Percentiles rank a stretch among this genome's conserved stretches.
Conservation (phyloP, 92 coral and sea anemone genomes). For the Umimayanthus kanabou region DNA sequence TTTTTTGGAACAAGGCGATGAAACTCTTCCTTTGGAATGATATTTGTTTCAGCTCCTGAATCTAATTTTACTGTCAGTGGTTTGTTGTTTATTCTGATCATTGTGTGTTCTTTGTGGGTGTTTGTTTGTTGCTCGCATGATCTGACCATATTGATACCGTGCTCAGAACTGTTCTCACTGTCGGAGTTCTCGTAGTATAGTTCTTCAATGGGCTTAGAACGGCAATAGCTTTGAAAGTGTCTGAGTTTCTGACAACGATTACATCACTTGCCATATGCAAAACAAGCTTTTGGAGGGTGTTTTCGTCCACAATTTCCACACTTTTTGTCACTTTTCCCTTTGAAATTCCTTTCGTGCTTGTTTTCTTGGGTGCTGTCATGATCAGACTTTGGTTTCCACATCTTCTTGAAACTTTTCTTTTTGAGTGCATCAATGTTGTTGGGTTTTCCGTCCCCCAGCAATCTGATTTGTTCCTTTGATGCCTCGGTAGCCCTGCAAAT, state of each 20-base stretch:
- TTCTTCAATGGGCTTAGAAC: constrained; percentile 21
- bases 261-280: constrained; percentile 43
- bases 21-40: constrained; percentile 43
- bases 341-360: neutral
- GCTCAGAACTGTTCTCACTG: constrained; percentile 22
- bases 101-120: constrained; percentile 38
- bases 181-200: constrained; percentile 35
- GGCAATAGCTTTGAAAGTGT: constrained; percentile 30
- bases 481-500: constrained; percentile 42
- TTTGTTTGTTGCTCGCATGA: neutral
- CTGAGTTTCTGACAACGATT: constrained; percentile 33
- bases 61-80: constrained; percentile 40
- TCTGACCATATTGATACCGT: constrained; percentile 43
- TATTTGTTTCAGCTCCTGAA: constrained; percentile 50
- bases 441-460: neutral
- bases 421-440: constrained; percentile 6
- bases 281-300: constrained; percentile 39
- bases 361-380: constrained; percentile 5
- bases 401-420: constrained; percentile 5
- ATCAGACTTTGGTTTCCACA: constrained; percentile 2
- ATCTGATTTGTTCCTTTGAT: constrained; percentile 32
- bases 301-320: constrained; percentile 45
- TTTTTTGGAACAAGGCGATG: constrained; percentile 30
- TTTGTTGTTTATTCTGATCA: constrained; percentile 34
- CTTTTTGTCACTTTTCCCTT: constrained; percentile 5